A percentile compares a stretch with the other conserved stretches of the same genome.
phyloP scores from a whole-genome alignment of 1,140 invertebrate species.

The Drosophila nebulosa region DNA sequence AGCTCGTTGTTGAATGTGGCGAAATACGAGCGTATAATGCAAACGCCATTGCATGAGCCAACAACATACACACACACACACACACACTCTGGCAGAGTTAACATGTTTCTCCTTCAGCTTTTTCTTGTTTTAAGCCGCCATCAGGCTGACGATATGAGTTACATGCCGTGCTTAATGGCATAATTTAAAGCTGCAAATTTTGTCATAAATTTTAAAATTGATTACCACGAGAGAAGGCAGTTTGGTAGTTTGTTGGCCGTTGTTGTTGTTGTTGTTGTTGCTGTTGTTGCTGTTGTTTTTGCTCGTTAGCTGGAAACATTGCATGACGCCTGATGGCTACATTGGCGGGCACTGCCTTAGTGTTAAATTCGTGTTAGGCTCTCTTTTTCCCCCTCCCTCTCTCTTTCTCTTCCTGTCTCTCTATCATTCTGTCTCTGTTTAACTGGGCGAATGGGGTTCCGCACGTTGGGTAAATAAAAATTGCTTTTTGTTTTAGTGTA shows the following conservation, averaged over 20 bases:
- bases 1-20: constrained; percentile 76
- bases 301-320: constrained; percentile 71
- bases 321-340: constrained; percentile 75
- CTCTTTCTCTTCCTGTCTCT: not conserved
- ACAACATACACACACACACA: constrained; percentile 32
- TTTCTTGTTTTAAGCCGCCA: constrained; percentile 76
- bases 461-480: constrained; percentile 54
- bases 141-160: constrained; percentile 79
- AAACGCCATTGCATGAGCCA: constrained; percentile 72
- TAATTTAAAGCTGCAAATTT: constrained; percentile 81
- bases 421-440: not conserved
- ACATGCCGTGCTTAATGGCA: constrained; percentile 81
- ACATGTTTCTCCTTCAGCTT: constrained; percentile 75
- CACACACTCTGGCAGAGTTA: constrained; percentile 54
- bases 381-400: not conserved
- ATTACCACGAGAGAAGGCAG: constrained; percentile 70
- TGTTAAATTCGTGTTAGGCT: constrained; percentile 68
- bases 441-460: constrained; percentile 7
- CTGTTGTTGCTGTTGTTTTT: constrained; percentile 62
- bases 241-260: constrained; percentile 41
- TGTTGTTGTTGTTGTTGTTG: constrained; percentile 32
- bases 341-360: constrained; percentile 61
- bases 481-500: constrained; percentile 16
- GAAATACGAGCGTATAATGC: constrained; percentile 79
- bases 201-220: constrained; percentile 81